Evolutionary conservation across 2,113 vertebrate genomes (phyloP).

Genomic region (Chunga burmeisteri): DNA sequence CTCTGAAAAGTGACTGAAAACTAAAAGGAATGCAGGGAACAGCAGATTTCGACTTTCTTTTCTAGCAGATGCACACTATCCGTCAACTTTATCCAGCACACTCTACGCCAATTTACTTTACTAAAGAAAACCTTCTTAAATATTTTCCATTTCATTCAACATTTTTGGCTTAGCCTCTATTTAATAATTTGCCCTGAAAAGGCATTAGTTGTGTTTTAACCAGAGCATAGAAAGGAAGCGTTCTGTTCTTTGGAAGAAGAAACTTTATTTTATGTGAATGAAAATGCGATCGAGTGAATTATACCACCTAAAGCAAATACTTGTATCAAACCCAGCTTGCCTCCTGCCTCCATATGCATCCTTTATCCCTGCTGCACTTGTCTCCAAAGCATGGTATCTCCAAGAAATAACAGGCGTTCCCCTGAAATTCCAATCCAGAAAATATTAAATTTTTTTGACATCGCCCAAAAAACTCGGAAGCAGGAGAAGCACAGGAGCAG

Average conservation of each 20-base stretch:
- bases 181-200: neutral
- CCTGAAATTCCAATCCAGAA: neutral
- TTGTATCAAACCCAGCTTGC: neutral
- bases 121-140: neutral
- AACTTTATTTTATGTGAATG: neutral
- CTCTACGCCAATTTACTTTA: neutral
- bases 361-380: neutral
- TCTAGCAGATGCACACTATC: neutral
- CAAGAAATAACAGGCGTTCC: neutral
- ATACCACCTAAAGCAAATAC: neutral
- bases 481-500: neutral
- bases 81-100: neutral
- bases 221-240: neutral
- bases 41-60: neutral
- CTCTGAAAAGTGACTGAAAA: neutral
- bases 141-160: constrained; percentile 20
- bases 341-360: neutral
- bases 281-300: neutral
- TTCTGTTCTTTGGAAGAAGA: neutral
- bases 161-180: neutral
- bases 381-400: neutral
- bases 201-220: neutral
- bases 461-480: neutral
- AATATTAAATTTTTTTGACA: neutral
- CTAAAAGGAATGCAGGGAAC: neutral